These are phyloP conservation scores for Dichetophora obliterata DNA, from an alignment of 2,888 invertebrate species.

Conservation along the genomic window DNA sequence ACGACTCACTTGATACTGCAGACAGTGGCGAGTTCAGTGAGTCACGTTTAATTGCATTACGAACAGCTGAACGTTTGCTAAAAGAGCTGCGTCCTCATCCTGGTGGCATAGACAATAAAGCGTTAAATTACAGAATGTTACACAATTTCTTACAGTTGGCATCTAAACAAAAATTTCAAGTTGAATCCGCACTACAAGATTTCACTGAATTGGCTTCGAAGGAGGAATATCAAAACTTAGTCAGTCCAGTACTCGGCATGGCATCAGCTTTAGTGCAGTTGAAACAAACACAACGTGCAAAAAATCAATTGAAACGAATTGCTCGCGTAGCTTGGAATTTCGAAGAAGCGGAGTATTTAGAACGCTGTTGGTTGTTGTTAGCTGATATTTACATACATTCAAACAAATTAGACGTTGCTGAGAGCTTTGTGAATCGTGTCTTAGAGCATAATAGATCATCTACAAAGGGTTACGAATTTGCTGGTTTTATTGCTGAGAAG, in stretches of 20 bases:
- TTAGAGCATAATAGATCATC: conserved; percentile 89
- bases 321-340: conserved; percentile 90
- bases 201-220: conserved; percentile 80
- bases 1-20: conserved; percentile 64
- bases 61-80: conserved; percentile 80
- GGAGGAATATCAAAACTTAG: conserved; percentile 81
- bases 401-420: conserved; percentile 87
- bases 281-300: conserved; percentile 91
- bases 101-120: conserved; percentile 75
- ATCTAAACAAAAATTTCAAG: conserved; percentile 84
- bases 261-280: conserved; percentile 83
- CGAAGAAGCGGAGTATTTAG: conserved; percentile 95
- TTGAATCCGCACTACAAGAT: conserved; percentile 87
- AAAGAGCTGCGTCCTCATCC: conserved; percentile 79
- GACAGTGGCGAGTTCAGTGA: conserved; percentile 75
- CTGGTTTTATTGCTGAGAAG: conserved; percentile 88
- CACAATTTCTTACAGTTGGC: conserved; percentile 87
- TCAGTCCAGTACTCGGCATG: conserved; percentile 88
- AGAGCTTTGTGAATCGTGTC: conserved; percentile 83
- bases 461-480: conserved; percentile 89
- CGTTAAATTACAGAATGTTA: conserved; percentile 78
- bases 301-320: conserved; percentile 92
- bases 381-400: conserved; percentile 89
- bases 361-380: conserved; percentile 94
- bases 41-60: conserved; percentile 84